A percentile compares a stretch with the other conserved stretches of the same genome.
Evolutionary conservation across 2,888 invertebrate genomes (phyloP).

Genomic region (Drosophila lacicola): DNA sequence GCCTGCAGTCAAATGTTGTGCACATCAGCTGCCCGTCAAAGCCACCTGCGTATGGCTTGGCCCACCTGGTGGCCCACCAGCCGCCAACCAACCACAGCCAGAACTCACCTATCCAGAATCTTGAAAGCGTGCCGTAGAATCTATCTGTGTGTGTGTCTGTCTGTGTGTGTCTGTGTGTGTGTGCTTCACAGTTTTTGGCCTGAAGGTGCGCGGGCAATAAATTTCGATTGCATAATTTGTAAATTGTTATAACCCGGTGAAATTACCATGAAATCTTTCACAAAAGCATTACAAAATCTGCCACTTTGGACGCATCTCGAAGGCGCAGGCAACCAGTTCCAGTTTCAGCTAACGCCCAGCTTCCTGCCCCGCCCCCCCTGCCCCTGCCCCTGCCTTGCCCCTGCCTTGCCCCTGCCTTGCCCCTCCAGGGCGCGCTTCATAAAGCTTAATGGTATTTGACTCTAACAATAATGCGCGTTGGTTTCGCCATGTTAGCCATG

Average conservation of each 20-base stretch:
- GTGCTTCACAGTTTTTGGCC: slow-evolving; percentile 26
- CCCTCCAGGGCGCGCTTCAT: slow-evolving; percentile 45
- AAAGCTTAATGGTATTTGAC: slow-evolving; percentile 76
- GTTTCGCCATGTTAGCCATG: slow-evolving; percentile 63
- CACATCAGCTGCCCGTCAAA: slow-evolving; percentile 70
- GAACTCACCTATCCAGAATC: slow-evolving; percentile 26
- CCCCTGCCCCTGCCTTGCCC: background rate
- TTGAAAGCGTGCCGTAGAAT: slow-evolving; percentile 42
- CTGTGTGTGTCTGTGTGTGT: no score
- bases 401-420: no score
- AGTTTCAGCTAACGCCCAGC: background rate
- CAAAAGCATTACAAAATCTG: slow-evolving; percentile 77
- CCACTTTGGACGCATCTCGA: slow-evolving; percentile 60
- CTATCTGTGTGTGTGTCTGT: background rate
- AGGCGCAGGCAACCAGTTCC: slow-evolving; percentile 25
- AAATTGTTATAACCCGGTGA: slow-evolving; percentile 81
- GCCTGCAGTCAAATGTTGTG: slow-evolving; percentile 43
- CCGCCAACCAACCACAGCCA: slow-evolving; percentile 42
- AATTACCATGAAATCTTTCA: slow-evolving; percentile 81
- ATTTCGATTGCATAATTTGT: slow-evolving; percentile 83
- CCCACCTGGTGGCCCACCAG: slow-evolving; percentile 29
- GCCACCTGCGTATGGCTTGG: slow-evolving; percentile 61
- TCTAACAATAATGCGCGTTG: slow-evolving; percentile 65
- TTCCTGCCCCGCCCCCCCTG: background rate
- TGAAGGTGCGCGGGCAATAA: slow-evolving; percentile 63